These are phyloP conservation scores for Chrysopa pallens DNA, from an alignment of 1,140 invertebrate genomes.

Conservation along the genomic window DNA sequence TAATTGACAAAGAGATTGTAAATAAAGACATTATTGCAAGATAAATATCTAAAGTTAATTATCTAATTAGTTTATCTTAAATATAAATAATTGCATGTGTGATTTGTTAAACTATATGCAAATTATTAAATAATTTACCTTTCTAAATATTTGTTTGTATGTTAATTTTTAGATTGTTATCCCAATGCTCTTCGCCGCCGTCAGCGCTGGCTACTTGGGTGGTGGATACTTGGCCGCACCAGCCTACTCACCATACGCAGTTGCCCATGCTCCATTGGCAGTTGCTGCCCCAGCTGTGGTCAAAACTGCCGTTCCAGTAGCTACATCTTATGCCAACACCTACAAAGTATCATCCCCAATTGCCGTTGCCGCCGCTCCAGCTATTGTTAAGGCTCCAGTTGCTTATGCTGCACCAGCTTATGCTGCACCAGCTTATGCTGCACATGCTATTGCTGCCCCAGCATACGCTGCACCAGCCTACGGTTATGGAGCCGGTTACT, in stretches of 20 bases:
- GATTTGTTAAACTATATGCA: too few species aligned
- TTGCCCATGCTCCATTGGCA: background rate
- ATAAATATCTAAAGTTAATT: too few species aligned
- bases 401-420: conserved; percentile 9
- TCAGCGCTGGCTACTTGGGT: background rate
- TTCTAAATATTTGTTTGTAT: too few species aligned
- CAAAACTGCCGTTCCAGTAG: background rate
- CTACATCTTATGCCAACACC: background rate
- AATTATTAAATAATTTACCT: too few species aligned
- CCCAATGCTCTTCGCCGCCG: background rate
- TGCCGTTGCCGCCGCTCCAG: conserved; percentile 4
- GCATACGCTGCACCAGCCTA: conserved; percentile 1
- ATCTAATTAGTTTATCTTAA: too few species aligned
- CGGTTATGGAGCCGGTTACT: conserved; percentile 2
- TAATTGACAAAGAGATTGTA: too few species aligned
- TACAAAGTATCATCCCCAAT: background rate
- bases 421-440: conserved; percentile 7
- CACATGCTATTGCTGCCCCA: conserved; percentile 9
- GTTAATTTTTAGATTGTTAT: background rate
- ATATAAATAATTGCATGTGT: too few species aligned
- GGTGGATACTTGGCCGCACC: background rate
- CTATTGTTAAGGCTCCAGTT: conserved; percentile 7
- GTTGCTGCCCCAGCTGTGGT: background rate
- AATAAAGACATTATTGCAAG: too few species aligned
- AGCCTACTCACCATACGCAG: background rate